Evolutionary conservation across 2,113 vertebrate genomes (phyloP).

Genomic region (Cebus imitator): DNA sequence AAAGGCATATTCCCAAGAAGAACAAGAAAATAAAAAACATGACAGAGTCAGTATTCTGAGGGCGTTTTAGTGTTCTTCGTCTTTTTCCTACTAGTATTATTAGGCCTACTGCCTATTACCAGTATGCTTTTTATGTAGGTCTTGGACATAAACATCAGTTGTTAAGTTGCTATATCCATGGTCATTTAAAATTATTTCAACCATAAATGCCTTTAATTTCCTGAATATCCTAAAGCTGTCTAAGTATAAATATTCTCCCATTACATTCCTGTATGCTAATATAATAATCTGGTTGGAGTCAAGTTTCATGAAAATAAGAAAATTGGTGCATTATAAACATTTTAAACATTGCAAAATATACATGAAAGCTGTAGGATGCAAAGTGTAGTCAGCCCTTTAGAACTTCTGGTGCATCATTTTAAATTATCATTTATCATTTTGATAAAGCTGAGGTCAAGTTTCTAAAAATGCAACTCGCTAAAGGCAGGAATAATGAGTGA

Average conservation of each 20-base stretch:
- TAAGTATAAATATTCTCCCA: slow-evolving; percentile 21
- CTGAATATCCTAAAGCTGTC: slow-evolving; percentile 15
- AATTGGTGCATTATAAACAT: slow-evolving; percentile 30
- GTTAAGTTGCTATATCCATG: slow-evolving; percentile 43
- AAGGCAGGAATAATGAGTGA: slow-evolving; percentile 73
- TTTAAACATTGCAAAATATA: slow-evolving; percentile 43
- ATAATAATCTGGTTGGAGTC: not conserved
- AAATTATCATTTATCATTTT: slow-evolving; percentile 53
- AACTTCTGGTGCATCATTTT: slow-evolving; percentile 40
- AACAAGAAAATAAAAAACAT: slow-evolving; percentile 31
- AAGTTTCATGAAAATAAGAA: slow-evolving; percentile 47
- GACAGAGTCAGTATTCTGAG: not conserved
- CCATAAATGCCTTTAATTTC: slow-evolving; percentile 39
- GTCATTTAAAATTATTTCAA: slow-evolving; percentile 44
- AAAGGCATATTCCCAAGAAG: slow-evolving; percentile 30
- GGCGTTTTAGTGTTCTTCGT: not conserved
- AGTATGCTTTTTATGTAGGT: slow-evolving; percentile 23
- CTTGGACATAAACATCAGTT: slow-evolving; percentile 26
- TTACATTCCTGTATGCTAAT: slow-evolving; percentile 31
- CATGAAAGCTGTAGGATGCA: not conserved
- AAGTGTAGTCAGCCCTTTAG: slow-evolving; percentile 12
- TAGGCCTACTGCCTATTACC: not conserved
- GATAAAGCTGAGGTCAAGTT: slow-evolving; percentile 65
- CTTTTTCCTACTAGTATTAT: not conserved
- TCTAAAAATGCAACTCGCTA: slow-evolving; percentile 69